Evolutionary conservation across 2,113 vertebrate genomes (phyloP), one percentile per base, ranked within the genome.

Genomic region (Mohoua ochrocephala): DNA sequence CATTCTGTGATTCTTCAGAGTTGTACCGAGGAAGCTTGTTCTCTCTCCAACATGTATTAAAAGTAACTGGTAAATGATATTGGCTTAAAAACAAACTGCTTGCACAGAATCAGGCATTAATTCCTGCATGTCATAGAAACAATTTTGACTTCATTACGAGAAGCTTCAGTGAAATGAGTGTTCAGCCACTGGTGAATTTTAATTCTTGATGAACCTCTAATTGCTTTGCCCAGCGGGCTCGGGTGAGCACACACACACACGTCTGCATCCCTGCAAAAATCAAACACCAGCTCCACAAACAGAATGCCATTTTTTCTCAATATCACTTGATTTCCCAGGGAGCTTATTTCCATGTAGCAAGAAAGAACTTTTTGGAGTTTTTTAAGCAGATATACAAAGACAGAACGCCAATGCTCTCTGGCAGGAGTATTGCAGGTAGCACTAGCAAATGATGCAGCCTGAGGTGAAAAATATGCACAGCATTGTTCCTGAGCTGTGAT

Each of bases 121-220:
- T 73, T 76, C 81, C 89, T 91, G 13, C 45, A 23, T 21, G 59
- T 31, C 84, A 89, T 3, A 1, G 1, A 64, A 87, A 74, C 19
- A 28, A 45, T 76, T 93, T 39, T 93, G 42, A 73, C 59, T 90
- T 88, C 42, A 77, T 85, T 73, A 89, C 59, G 70, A 95, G 81
- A 45, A 96, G 37, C 57, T 76, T 53, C 61, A 76, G 28, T 6
- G 23, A 92, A 75, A 76, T 12, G 41, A 45, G 45, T 39, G n/a
- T 10, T 41, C 50, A 90, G 69, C 23, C 69, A 64, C 69, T 11
- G n/a, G 53, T 65, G 93, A 80, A 65, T 93, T 91, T 95, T 57
- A 95, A 94, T 76, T 79, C 78, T 50, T 94, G 89, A 85, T 83
- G 90, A 97, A 69, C 54, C n/a, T 53, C 23, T 69, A 77, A 95